These are phyloP conservation scores for Macrosiphum euphorbiae DNA, from an alignment of 2,888 invertebrate species.

Conservation along the genomic window DNA sequence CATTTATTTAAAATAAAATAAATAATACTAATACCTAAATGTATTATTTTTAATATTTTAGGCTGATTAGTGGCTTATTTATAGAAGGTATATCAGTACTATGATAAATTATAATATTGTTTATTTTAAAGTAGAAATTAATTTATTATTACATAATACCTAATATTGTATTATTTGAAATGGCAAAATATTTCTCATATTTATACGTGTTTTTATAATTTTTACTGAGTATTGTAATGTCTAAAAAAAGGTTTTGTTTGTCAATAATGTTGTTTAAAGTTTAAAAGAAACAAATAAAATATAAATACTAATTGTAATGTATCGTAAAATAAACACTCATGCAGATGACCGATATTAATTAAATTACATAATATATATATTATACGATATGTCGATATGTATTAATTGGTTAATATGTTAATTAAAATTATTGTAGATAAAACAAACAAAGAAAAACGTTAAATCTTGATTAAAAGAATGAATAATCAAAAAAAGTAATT, in stretches of 20 bases:
- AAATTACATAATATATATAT: background rate
- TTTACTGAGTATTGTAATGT: background rate
- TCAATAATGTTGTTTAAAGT: background rate
- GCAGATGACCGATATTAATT: background rate
- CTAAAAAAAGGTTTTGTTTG: background rate
- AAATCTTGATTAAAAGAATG: conserved; percentile 6
- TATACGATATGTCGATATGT: background rate
- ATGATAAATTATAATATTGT: background rate
- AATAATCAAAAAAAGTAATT: conserved; percentile 4
- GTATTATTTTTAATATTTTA: background rate
- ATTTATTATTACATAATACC: background rate
- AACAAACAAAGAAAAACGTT: background rate
- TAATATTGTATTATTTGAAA: background rate
- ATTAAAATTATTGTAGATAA: conserved; percentile 10
- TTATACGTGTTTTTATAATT: background rate
- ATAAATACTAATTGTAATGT: background rate
- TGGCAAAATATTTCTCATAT: background rate
- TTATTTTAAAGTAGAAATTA: background rate
- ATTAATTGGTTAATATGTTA: background rate
- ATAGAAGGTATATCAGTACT: background rate
- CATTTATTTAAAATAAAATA: background rate
- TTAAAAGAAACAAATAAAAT: background rate
- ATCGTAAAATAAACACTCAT: background rate
- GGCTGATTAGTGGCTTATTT: background rate
- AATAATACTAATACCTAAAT: background rate